Evolutionary conservation across 2,888 invertebrate genomes (phyloP), one percentile per base, ranked within the genome.

Genomic region (Spodoptera picta): DNA sequence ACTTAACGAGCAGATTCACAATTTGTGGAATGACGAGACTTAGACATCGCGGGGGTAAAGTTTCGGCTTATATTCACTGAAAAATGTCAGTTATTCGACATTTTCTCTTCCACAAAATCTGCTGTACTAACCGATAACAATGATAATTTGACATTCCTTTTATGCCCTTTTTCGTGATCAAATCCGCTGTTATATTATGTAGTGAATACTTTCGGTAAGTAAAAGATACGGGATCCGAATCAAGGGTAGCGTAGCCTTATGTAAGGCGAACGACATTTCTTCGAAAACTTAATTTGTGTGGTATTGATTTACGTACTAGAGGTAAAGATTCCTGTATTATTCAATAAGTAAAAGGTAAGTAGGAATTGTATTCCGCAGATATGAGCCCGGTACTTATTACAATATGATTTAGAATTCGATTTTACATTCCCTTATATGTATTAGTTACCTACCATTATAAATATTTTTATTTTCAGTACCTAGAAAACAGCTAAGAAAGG

Each of bases 71-170:
- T 58, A 64, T 69, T 63, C 52, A 55, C 27, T 58, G 77, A 62
- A 76, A 79, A 73, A 76, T 80, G 74, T 27, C 60, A 69, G 63
- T 55, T 65, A 77, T 80, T 61, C 46, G 62, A 64, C 54, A 63
- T 58, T 47, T 67, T 63, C 47, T 49, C 36, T 59, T 48, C 41
- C 52, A 52, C 49, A 60, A 58, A 73, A 65, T 60, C 23, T 69
- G 59, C 52, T 59, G 51, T 60, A 54, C 54, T 63, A 65, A 59
- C 77, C 69, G 59, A 69, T 65, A 58, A 65, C 44, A 71, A 52
- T 65, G 58, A 50, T 58, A 75, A 60, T 60, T 51, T 62, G 23
- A 54, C 49, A 45, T 62, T 64, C 42, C 48, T 61, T 72, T 71
- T 52, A 64, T 51, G 44, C 50, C 50, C 9, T 9, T 56, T 53